Evolutionary conservation across 2,113 vertebrate species (phyloP).

Genomic region (Labrus mixtus): DNA sequence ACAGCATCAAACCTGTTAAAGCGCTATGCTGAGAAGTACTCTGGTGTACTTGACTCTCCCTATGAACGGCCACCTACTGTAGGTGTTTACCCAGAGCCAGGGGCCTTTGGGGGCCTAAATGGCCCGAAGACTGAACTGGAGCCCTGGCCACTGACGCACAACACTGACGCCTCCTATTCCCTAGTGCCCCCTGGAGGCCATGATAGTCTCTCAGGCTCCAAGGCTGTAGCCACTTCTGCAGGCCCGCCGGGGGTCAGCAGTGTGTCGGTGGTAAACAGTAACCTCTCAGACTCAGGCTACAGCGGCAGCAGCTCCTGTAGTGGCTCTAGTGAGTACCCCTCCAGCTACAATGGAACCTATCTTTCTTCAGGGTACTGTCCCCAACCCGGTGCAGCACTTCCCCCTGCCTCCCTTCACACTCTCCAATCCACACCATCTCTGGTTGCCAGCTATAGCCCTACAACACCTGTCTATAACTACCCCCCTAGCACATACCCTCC

Average conservation of each 20-base stretch:
- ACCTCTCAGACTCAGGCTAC: conserved; percentile 89
- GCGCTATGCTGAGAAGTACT: conserved; percentile 97
- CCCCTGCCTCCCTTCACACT: conserved; percentile 84
- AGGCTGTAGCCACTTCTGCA: conserved; percentile 78
- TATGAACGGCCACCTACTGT: conserved; percentile 89
- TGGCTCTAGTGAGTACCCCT: conserved; percentile 86
- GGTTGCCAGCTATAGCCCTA: conserved; percentile 88
- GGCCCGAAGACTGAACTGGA: conserved; percentile 92
- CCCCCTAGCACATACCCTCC: conserved; percentile 81
- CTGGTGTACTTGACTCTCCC: conserved; percentile 90
- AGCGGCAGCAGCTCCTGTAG: conserved; percentile 86
- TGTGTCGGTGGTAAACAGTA: conserved; percentile 85
- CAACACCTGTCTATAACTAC: conserved; percentile 92
- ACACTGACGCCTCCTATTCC: conserved; percentile 87
- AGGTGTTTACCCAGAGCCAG: conserved; percentile 85
- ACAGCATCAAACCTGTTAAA: conserved; percentile 97
- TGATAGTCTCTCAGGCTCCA: conserved; percentile 87
- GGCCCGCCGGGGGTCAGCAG: conserved; percentile 83
- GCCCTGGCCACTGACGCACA: conserved; percentile 88
- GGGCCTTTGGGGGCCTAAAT: conserved; percentile 86
- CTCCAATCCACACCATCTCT: conserved; percentile 84
- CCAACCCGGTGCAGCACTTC: conserved; percentile 86
- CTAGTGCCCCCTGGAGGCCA: conserved; percentile 85
- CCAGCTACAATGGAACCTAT: conserved; percentile 90
- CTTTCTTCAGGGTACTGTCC: conserved; percentile 92